Evolutionary conservation across 1,140 invertebrate genomes (phyloP).

Genomic region (Zaprionus camerounensis): DNA sequence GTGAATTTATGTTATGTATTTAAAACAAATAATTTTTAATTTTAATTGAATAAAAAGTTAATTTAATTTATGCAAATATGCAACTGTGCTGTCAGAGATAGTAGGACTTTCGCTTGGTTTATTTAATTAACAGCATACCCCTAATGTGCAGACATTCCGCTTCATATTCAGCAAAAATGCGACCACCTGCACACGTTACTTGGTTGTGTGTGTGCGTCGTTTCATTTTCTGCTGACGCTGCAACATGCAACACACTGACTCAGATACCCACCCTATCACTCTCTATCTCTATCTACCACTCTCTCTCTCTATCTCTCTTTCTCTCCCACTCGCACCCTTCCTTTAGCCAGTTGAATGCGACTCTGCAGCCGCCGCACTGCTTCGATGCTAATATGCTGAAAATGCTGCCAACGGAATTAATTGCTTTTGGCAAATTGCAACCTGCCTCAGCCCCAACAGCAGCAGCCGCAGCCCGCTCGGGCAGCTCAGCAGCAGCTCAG

Average conservation of each 20-base stretch:
- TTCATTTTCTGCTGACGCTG: slow-evolving; percentile 24
- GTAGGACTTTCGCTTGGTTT: neutral
- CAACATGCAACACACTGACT: neutral
- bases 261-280: neutral
- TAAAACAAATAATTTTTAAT: neutral
- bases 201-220: neutral
- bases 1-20: too few species aligned
- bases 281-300: neutral
- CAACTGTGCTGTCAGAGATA: neutral
- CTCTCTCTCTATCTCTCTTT: slow-evolving; percentile 5
- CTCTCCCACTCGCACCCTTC: neutral
- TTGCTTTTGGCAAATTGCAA: slow-evolving; percentile 83
- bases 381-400: slow-evolving; percentile 83
- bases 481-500: neutral
- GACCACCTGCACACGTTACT: neutral
- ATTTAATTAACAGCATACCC: slow-evolving; percentile 5
- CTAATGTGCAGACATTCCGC: neutral
- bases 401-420: slow-evolving; percentile 83
- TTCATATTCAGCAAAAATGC: slow-evolving; percentile 13
- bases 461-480: slow-evolving; percentile 3
- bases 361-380: slow-evolving; percentile 72
- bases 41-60: neutral
- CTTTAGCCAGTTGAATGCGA: slow-evolving; percentile 78
- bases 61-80: neutral
- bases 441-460: slow-evolving; percentile 54